Base-by-base conservation (phyloP, 2,888 invertebrate genomes). In the Germaria angustata region DNA sequence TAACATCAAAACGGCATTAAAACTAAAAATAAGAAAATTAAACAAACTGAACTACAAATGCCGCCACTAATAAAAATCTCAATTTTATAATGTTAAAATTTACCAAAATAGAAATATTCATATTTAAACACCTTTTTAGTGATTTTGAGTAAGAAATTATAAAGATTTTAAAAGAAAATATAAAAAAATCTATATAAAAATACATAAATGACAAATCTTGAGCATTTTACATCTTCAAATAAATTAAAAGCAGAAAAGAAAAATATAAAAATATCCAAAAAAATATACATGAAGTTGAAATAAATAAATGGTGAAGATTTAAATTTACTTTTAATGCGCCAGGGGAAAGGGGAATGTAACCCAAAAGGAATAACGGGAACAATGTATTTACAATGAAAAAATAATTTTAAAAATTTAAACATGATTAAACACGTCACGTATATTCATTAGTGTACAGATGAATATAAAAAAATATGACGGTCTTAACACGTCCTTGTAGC, bases 151-250 rank as follows among this genome's bases (percentile, higher is more conserved):
- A 44, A 2, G n/a, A 24, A 68, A 28, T 59, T 59, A 32, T 51
- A 66, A 24, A 28, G 68, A 77, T 73, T 66, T 81, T n/a, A 66
- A 71, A 65, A 49, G 39, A 44, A 59, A n/a, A 20, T 13, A 39
- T 3, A 6, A 28, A 28, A 28, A 79, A 79, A 75, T 82, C 75
- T 66, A 57, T 71, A 71, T 76, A 46, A 71, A 79, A 75, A 79
- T 41, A 76, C 65, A 79, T 66, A 82, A 71, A 79, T 79, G 75
- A 79, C 82, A 79, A 79, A 79, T 79, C 71, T 75, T 82, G 22
- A 73, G 46, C 34, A 44, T 59, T 69, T 79, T 55, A 65, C 20
- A 34, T 69, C 44, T 78, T 73, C 2, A 44, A 51, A 61, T 44
- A 77, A 77, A 77, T 69, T 77, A 36, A 61, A 77, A 69, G 36